Evolutionary conservation across 2,113 vertebrate genomes (phyloP), one percentile per base, ranked within the genome.

Genomic region (zebrafish (Danio rerio)): DNA sequence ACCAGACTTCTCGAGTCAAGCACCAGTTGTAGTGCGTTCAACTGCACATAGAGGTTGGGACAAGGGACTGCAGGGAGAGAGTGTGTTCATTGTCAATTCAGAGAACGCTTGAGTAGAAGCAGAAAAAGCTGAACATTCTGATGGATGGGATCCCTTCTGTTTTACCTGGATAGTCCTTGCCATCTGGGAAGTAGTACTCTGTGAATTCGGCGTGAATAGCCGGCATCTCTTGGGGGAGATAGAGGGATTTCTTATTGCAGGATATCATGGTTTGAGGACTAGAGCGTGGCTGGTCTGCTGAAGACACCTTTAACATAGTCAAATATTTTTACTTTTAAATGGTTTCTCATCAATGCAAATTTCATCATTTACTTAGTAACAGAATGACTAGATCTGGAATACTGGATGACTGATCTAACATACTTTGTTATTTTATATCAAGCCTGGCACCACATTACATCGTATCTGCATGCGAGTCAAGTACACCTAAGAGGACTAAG

Each of bases 181-280:
- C 98, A 89, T 99, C 98, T 21, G 97, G 96, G 79, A 96, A 99
- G 90, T 99, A 99, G 92, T 99, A 99, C 88, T 99, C 98, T 52
- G 98, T 99, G 91, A 99, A 98, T 91, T 99, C 98, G 59, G 96
- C 91, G 72, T 99, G 96, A 90, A 99, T 93, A 85, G 98, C 98
- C 61, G 98, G 95, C 98, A 99, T 99, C 94, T 99, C 98, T 88
- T 96, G 90, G 9, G 98, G 98, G 87, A 99, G 97, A 91, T 99
- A 99, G 49, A 99, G 91, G 50, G 96, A 94, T 89, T 98, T 99
- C 91, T 99, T 99, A 94, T 99, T 99, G 91, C 98, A 99, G 90
- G 96, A 99, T 89, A 99, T 95, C 95, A 99, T 96, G 87, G 95
- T 91, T 92, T 98, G 98, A 61, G 97, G 98, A 84, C 96, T 97